Conservation (phyloP, 2,113 vertebrate genomes). For the Tetrao urogallus region DNA sequence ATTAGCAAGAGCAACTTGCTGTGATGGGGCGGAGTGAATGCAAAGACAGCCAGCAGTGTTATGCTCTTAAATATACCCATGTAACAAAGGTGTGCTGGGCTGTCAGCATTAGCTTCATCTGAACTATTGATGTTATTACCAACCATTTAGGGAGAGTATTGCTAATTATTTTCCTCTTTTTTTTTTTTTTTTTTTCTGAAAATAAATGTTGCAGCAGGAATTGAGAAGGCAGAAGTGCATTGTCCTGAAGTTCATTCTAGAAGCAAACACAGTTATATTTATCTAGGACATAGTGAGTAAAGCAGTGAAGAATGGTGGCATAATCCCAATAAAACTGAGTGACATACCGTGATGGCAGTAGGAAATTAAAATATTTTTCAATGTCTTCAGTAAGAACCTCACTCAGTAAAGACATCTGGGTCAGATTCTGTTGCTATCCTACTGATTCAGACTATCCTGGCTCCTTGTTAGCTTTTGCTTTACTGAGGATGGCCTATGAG, state of each 20-base stretch:
- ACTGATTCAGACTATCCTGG: background rate
- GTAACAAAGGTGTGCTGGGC: background rate
- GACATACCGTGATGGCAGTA: background rate
- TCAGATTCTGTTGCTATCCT: background rate
- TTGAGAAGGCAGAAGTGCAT: background rate
- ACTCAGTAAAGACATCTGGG: background rate
- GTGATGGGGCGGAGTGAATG: background rate
- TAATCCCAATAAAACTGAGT: background rate
- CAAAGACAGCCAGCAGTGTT: background rate
- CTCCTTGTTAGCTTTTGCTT: background rate
- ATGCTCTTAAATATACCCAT: background rate
- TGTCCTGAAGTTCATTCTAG: background rate
- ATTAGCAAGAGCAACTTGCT: background rate
- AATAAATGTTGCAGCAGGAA: background rate
- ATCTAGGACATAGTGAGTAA: background rate
- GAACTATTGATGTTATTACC: background rate
- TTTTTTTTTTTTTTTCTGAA: too few relatives aligned
- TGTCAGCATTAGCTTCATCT: background rate
- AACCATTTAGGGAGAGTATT: background rate
- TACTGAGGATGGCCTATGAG: background rate
- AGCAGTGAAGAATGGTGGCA: background rate
- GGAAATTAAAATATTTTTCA: background rate
- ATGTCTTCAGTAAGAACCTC: background rate
- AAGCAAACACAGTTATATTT: background rate
- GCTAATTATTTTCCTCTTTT: background rate